Evolutionary conservation across 1,140 invertebrate genomes (phyloP).

Genomic region (Zaprionus tsacasi): DNA sequence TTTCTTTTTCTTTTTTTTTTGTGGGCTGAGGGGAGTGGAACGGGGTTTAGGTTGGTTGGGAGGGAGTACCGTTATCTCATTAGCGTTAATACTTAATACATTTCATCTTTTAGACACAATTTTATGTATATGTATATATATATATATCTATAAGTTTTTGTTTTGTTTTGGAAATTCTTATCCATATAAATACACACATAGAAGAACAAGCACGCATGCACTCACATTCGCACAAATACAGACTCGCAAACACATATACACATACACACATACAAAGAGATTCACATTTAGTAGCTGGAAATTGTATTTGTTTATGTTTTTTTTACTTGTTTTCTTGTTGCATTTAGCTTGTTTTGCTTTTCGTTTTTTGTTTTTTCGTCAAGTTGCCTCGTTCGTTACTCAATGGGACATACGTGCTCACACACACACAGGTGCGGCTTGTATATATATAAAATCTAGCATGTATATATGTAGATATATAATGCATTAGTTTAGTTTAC

Average conservation of each 20-base stretch:
- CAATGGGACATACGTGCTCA: conserved; percentile 42
- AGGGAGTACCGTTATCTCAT: conserved; percentile 19
- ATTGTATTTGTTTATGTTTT: conserved; percentile 29
- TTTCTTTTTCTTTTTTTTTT: conserved; percentile 5
- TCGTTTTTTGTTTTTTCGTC: conserved; percentile 9
- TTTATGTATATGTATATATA: conserved; percentile 19
- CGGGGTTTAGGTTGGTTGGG: neutral
- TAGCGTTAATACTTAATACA: conserved; percentile 48
- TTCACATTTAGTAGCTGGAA: conserved; percentile 70
- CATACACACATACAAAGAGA: conserved; percentile 45
- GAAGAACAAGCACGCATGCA: conserved; percentile 32
- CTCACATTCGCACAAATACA: neutral
- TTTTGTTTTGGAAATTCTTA: conserved; percentile 11
- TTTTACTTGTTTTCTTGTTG: neutral
- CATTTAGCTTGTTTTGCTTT: conserved; percentile 3
- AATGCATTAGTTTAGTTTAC: conserved; percentile 32
- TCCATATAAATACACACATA: conserved; percentile 41
- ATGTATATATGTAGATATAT: conserved; percentile 24
- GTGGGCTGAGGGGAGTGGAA: neutral
- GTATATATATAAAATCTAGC: conserved; percentile 23
- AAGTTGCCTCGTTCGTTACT: conserved; percentile 12
- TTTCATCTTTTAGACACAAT: conserved; percentile 53
- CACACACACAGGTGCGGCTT: conserved; percentile 33
- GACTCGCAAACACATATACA: conserved; percentile 5
- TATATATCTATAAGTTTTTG: conserved; percentile 5